Percentiles rank a stretch among this genome's conserved stretches.
These are phyloP conservation scores for Amphipyra berbera DNA, from an alignment of 2,888 invertebrate genomes.

Conservation along the genomic window DNA sequence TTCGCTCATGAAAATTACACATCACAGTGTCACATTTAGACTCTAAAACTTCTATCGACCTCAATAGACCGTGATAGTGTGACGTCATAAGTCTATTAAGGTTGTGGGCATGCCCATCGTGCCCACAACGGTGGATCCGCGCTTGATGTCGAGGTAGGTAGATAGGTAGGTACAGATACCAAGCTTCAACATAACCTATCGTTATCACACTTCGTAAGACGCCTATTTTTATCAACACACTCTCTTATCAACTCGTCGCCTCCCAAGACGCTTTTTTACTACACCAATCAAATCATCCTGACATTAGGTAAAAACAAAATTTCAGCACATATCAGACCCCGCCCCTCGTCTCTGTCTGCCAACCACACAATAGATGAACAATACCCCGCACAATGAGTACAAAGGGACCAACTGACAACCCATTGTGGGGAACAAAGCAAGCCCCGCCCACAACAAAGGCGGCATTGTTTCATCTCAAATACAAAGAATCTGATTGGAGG, in stretches of 20 bases:
- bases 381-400: conserved; percentile 78
- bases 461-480: conserved; percentile 85
- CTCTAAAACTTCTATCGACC: no score
- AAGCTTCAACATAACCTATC: no score
- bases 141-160: no score
- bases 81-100: no score
- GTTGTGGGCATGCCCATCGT: no score
- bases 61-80: no score
- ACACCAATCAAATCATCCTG: conserved; percentile 54
- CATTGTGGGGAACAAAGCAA: conserved; percentile 84
- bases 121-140: no score
- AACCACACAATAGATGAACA: conserved; percentile 71
- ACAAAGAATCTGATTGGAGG: conserved; percentile 74
- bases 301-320: conserved; percentile 67
- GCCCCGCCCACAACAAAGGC: conserved; percentile 82
- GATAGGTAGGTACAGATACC: no score
- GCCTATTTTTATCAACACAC: neutral
- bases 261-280: conserved; percentile 18
- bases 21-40: no score
- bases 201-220: neutral
- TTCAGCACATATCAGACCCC: conserved; percentile 69
- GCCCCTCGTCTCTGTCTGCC: conserved; percentile 57
- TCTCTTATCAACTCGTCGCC: conserved; percentile 8
- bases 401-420: conserved; percentile 85
- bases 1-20: no score